These are phyloP conservation scores for Meandrusa payeni DNA, from an alignment of 2,888 invertebrate genomes.

Conservation along the genomic window DNA sequence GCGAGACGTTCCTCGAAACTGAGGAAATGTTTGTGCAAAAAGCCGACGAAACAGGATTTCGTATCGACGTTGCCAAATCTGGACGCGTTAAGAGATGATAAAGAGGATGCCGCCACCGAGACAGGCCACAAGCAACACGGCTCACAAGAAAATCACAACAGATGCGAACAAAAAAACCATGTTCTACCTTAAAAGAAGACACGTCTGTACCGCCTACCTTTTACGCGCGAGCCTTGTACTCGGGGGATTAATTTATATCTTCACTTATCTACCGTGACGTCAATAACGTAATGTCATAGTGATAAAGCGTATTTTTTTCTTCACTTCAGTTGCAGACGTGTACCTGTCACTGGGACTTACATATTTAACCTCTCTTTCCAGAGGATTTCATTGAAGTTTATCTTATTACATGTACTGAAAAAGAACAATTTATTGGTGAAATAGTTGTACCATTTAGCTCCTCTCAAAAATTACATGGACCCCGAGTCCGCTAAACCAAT, in stretches of 20 bases:
- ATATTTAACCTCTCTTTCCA: too few species aligned
- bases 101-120: slow-evolving; percentile 65
- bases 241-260: slow-evolving; percentile 31
- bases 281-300: slow-evolving; percentile 34
- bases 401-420: too few species aligned
- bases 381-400: slow-evolving; percentile 34
- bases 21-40: slow-evolving; percentile 74
- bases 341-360: slow-evolving; percentile 42
- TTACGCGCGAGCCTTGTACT: slow-evolving; percentile 27
- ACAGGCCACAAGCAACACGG: slow-evolving; percentile 42
- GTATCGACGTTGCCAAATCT: slow-evolving; percentile 76
- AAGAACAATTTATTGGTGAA: too few species aligned
- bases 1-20: slow-evolving; percentile 71
- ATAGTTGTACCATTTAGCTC: too few species aligned
- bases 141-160: slow-evolving; percentile 46
- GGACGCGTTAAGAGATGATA: slow-evolving; percentile 78
- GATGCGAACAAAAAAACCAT: slow-evolving; percentile 36
- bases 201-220: slow-evolving; percentile 31
- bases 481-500: too few species aligned
- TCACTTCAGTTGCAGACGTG: slow-evolving; percentile 25
- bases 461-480: too few species aligned
- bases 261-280: slow-evolving; percentile 30
- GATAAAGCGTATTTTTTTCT: slow-evolving; percentile 36
- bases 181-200: slow-evolving; percentile 43
- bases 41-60: slow-evolving; percentile 74